A percentile compares a stretch with the other conserved stretches of the same genome.
These are phyloP conservation scores for Agelas oroides DNA, from an alignment of 37 sponge, comb jelly and placozoan species.

Conservation along the genomic window DNA sequence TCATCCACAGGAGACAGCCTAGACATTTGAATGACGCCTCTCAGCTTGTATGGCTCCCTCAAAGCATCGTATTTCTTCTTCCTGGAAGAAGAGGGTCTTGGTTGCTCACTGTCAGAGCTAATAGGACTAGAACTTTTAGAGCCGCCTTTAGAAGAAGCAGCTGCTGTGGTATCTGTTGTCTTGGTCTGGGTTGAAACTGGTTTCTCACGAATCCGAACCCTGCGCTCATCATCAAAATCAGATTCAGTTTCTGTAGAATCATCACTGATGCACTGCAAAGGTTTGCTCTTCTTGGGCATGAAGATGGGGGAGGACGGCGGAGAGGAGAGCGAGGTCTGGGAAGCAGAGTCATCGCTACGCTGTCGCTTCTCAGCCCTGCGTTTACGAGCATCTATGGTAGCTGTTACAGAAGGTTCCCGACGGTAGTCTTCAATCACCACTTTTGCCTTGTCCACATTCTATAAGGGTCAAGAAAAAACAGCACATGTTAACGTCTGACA, in stretches of 20 bases:
- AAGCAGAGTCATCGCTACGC: background rate
- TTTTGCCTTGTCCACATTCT: too few relatives aligned
- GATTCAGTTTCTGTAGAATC: slow-evolving; percentile 44
- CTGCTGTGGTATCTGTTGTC: background rate
- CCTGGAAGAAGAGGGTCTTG: background rate
- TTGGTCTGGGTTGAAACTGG: background rate
- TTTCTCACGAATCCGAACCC: background rate
- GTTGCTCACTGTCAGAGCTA: slow-evolving; percentile 6
- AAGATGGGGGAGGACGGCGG: slow-evolving; percentile 17
- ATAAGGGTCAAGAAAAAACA: too few relatives aligned
- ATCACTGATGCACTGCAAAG: background rate
- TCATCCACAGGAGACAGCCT: background rate
- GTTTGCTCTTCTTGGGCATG: slow-evolving; percentile 2
- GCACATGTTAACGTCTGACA: too few relatives aligned
- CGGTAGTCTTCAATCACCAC: too few relatives aligned
- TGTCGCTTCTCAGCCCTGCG: slow-evolving; percentile 24
- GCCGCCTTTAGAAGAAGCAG: background rate
- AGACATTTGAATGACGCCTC: background rate
- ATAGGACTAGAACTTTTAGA: background rate
- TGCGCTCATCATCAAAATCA: slow-evolving; percentile 6
- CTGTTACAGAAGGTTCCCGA: too few relatives aligned
- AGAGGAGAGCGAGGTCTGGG: slow-evolving; percentile 17
- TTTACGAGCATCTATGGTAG: background rate
- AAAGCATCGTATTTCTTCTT: background rate
- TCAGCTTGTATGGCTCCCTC: slow-evolving; percentile 20